Evolutionary conservation across 30 jellyfish, hydroid and myxozoan genomes (phyloP), one percentile per base, ranked within the genome.

Genomic region (Pelagia noctiluca): DNA sequence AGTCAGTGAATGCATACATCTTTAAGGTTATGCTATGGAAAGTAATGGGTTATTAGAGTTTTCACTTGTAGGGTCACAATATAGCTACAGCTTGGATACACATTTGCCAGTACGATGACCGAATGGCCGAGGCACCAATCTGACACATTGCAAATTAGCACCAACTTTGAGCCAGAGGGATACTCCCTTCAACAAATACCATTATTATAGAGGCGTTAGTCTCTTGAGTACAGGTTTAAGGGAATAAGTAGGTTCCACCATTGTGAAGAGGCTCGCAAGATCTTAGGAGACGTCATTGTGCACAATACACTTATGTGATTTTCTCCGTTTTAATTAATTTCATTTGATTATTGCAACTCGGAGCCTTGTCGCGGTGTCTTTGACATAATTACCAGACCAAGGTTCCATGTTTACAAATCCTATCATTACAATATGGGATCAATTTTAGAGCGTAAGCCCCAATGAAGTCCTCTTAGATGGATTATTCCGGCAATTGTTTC

Each of bases 391-490:
- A 52, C 4, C 2, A 2, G 4, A 4, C 28, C 28, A 52, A 19
- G 68, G 21, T 30, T 10, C 68, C 2, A 52, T 52, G 68, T 52
- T 52, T 52, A 52, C 30, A 8, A 52, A 52, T 52, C 68, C 67
- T 73, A 80, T 80, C 90, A 80, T 83, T 66, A 65, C 52, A 47
- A 53, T 60, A 31, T 48, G 25, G 46, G 90, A 80, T 80, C 90
- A 80, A 42, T 80, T 65, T 80, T 67, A 66, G 53, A 76, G 35
- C 63, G 49, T 80, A 80, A 64, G 65, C 67, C 90, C 71, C 82
- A 62, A 72, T 80, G 78, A 66, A 80, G 35, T 77, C 7, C 75
- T 37, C 71, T 80, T 80, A 80, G 90, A 72, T 64, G 90, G 90
- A 80, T 80, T 52, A 80, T 47, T 77, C 36, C 30, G 19, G 57